Conservation (phyloP, 1,140 invertebrate genomes). For the Mylabris phalerata region DNA sequence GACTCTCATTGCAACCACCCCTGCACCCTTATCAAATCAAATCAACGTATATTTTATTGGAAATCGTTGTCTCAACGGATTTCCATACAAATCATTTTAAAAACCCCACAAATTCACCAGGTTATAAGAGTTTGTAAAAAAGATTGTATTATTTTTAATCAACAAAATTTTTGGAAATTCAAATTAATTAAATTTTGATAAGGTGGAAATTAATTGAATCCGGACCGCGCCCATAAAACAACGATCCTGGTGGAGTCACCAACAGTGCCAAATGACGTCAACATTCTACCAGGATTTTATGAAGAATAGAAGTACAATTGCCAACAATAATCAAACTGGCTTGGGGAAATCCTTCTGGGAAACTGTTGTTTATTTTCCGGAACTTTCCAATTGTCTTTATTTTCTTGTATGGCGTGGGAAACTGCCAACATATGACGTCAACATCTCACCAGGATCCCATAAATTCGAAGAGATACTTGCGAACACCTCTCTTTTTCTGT, state of each 20-base stretch:
- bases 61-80: slow-evolving; percentile 19
- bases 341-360: neutral
- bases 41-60: slow-evolving; percentile 11
- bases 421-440: slow-evolving; percentile 15
- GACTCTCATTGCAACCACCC: slow-evolving; percentile 1
- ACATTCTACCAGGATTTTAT: slow-evolving; percentile 28
- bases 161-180: slow-evolving; percentile 20
- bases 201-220: neutral
- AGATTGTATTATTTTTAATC: neutral
- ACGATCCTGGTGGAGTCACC: neutral
- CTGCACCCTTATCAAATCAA: too few species aligned
- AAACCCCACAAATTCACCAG: too few species aligned
- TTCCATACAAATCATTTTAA: neutral
- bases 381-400: neutral
- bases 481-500: too few species aligned
- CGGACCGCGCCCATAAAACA: neutral
- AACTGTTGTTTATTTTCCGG: neutral
- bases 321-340: neutral
- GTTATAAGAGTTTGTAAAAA: too few species aligned
- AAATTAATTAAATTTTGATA: neutral
- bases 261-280: slow-evolving; percentile 26
- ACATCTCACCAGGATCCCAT: slow-evolving; percentile 10
- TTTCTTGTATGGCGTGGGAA: too few species aligned
- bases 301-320: neutral
- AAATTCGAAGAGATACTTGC: neutral